Conservation (phyloP, 2,797 vertebrate genomes). For the Acanthurus lineatus region DNA sequence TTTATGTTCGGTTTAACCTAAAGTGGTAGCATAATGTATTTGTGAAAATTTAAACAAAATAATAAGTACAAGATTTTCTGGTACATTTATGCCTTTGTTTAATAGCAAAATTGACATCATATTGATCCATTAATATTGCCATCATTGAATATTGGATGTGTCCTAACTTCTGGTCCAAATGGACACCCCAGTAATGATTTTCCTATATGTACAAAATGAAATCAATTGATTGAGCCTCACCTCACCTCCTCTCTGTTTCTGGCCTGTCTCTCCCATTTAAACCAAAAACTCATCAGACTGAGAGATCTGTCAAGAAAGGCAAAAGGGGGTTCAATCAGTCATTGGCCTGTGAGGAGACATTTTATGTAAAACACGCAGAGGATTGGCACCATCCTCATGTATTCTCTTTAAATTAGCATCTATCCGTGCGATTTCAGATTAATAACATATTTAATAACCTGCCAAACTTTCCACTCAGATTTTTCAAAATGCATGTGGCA, state of each 20-base stretch:
- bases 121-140: not conserved
- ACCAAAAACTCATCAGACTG: slow-evolving; percentile 10
- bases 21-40: no score
- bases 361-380: slow-evolving; percentile 26
- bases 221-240: not conserved
- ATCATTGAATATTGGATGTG: not conserved
- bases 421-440: slow-evolving; percentile 26
- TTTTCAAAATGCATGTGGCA: slow-evolving; percentile 43
- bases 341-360: slow-evolving; percentile 2
- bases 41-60: no score
- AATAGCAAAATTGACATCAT: not conserved
- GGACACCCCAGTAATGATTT: not conserved
- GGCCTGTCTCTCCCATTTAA: slow-evolving; percentile 3
- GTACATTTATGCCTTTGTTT: no score
- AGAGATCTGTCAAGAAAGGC: slow-evolving; percentile 19
- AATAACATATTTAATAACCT: slow-evolving; percentile 35
- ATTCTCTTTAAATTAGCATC: slow-evolving; percentile 35
- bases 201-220: not conserved
- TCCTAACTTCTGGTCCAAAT: not conserved
- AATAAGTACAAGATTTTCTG: no score
- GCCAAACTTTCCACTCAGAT: slow-evolving; percentile 47
- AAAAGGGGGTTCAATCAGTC: slow-evolving; percentile 18
- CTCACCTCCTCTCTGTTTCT: not conserved
- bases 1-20: no score
- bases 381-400: slow-evolving; percentile 11